Evolutionary conservation across 2,113 vertebrate species (phyloP).

Genomic region (Romanogobio albipinnatus): DNA sequence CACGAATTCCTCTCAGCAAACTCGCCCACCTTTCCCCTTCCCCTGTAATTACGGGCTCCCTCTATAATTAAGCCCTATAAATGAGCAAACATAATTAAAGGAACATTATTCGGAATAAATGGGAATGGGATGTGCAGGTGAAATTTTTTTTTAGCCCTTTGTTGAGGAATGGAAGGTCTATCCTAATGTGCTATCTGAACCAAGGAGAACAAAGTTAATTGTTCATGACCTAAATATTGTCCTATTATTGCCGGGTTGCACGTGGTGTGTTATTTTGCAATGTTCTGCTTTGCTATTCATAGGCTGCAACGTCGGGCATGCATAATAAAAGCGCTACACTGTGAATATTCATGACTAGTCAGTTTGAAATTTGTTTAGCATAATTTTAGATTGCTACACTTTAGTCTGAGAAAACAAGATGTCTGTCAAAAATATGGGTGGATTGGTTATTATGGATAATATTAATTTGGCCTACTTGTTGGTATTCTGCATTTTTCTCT

Average conservation of each 20-base stretch:
- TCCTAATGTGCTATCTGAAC: slow-evolving; percentile 70
- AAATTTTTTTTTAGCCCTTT: slow-evolving; percentile 70
- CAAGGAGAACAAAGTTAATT: slow-evolving; percentile 76
- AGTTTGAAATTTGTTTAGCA: slow-evolving; percentile 30
- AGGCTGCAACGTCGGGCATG: slow-evolving; percentile 16
- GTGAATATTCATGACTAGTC: slow-evolving; percentile 41
- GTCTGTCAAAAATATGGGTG: slow-evolving; percentile 7
- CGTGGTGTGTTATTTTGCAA: slow-evolving; percentile 34
- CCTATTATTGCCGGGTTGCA: slow-evolving; percentile 47
- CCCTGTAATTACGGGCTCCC: slow-evolving; percentile 74
- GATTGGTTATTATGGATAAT: slow-evolving; percentile 25
- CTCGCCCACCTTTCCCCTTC: slow-evolving; percentile 65
- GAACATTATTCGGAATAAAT: slow-evolving; percentile 73
- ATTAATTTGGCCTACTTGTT: slow-evolving; percentile 22
- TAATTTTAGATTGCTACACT: slow-evolving; percentile 14
- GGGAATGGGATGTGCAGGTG: slow-evolving; percentile 74
- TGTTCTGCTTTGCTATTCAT: slow-evolving; percentile 44
- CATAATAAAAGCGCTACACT: slow-evolving; percentile 14
- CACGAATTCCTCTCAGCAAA: slow-evolving; percentile 52
- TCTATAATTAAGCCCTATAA: slow-evolving; percentile 78
- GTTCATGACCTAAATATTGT: slow-evolving; percentile 77
- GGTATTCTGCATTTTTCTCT: background rate
- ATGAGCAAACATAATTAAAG: slow-evolving; percentile 81
- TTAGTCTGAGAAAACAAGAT: slow-evolving; percentile 14
- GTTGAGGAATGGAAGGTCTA: slow-evolving; percentile 72